Evolutionary conservation across 2,797 vertebrate species (phyloP), one percentile per base, ranked within the genome.

Genomic region (Hirundo rustica): DNA sequence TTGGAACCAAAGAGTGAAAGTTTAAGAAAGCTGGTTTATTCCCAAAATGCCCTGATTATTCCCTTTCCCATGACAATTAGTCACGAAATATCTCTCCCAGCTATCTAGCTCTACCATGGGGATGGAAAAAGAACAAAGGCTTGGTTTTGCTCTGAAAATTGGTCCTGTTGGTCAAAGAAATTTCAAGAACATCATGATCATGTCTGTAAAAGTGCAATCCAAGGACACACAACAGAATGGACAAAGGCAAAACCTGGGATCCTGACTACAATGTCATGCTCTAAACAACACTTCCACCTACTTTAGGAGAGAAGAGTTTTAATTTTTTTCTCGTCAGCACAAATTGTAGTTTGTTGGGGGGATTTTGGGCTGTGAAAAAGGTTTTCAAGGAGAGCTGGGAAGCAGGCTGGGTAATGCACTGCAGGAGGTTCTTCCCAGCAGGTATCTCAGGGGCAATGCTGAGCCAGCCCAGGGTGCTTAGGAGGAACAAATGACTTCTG

Each of bases 1-100:
- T 23, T 50, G 55, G 42, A 89, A 40, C 60, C 58, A 61, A 80
- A 89, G 53, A 61, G 21, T 17, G 55, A 42, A 75, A 85, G 53
- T 12, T 85, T 86, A 62, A 64, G 51, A 95, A 95, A 88, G 73
- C 34, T 96, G 93, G 45, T 98, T 96, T 91, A 78, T 81, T 81
- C 72, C 94, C 92, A 27, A 42, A 74, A 85, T 65, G 18, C 50
- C 57, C 68, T 20, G 1, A 75, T 85, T 80, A 23, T 89, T 96
- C 72, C 76, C 47, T 91, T 93, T 93, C 95, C 81, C 7, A 1
- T 70, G 78, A 78, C 2, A 4, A 89, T 88, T 76, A 92, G 73
- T 91, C 88, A 86, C 60, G 27, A 51, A 93, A 55, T 83, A 72
- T 85, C 94, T 96, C 85, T 95, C 82, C 42, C 65, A 93, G 47